A percentile compares a stretch with the other conserved stretches of the same genome.
Conservation (phyloP, 1,140 invertebrate genomes). For the Drosophila pseudoobscura region DNA sequence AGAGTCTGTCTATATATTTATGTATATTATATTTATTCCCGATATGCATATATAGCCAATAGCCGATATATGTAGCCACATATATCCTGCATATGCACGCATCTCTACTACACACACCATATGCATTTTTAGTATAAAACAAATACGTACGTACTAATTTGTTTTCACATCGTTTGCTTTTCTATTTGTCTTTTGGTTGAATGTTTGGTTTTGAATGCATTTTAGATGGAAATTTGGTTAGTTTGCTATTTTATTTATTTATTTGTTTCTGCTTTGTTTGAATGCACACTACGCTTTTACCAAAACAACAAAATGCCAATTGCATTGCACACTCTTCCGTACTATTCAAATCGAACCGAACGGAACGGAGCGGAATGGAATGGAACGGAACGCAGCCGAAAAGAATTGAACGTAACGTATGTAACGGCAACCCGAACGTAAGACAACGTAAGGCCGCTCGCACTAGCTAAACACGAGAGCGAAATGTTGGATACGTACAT, state of each 20-base stretch:
- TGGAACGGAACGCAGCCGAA: constrained; percentile 20
- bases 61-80: constrained; percentile 1
- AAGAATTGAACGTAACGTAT: constrained; percentile 24
- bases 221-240: constrained; percentile 77
- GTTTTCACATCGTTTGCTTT: constrained; percentile 60
- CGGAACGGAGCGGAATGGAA: constrained; percentile 28
- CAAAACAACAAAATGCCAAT: constrained; percentile 64
- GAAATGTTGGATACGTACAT: constrained; percentile 54
- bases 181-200: constrained; percentile 38
- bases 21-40: neutral
- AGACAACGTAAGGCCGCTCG: constrained; percentile 61
- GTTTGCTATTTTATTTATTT: constrained; percentile 79
- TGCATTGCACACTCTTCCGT: constrained; percentile 60
- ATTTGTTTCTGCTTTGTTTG: constrained; percentile 73
- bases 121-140: constrained; percentile 78
- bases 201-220: constrained; percentile 67
- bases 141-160: constrained; percentile 76
- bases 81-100: constrained; percentile 64
- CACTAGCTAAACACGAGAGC: constrained; percentile 76
- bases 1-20: too few species aligned
- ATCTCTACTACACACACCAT: constrained; percentile 54
- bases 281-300: constrained; percentile 81
- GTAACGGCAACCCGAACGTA: constrained; percentile 10
- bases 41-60: too few species aligned
- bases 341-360: constrained; percentile 66